These are phyloP conservation scores for Thymelicus acteon DNA, from an alignment of 2,888 invertebrate genomes.

Conservation along the genomic window DNA sequence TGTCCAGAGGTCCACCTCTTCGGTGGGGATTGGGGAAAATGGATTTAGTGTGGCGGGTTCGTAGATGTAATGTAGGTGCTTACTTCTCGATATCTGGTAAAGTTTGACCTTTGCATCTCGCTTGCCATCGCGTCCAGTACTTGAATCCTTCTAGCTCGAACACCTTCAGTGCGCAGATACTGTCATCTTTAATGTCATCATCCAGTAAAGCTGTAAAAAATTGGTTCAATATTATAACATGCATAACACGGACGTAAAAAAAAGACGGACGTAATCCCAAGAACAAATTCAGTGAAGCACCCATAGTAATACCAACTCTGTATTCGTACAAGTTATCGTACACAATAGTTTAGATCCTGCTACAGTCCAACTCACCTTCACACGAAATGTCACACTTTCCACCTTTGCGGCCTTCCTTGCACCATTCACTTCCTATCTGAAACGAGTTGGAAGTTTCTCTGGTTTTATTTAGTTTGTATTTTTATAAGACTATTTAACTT, in stretches of 20 bases:
- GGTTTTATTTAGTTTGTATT: not conserved
- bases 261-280: too few relatives aligned
- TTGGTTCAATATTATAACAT: not conserved
- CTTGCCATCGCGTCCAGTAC: slow-evolving; percentile 78
- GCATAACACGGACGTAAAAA: too few relatives aligned
- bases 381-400: slow-evolving; percentile 78
- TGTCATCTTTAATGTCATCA: slow-evolving; percentile 76
- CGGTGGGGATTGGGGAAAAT: too few relatives aligned
- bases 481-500: not conserved
- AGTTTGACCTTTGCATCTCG: slow-evolving; percentile 69
- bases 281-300: too few relatives aligned
- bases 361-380: slow-evolving; percentile 65
- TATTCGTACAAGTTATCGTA: too few relatives aligned
- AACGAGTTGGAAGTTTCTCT: slow-evolving; percentile 46
- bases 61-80: slow-evolving; percentile 42
- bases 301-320: too few relatives aligned
- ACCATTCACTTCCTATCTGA: slow-evolving; percentile 81
- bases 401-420: slow-evolving; percentile 79
- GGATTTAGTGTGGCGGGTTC: too few relatives aligned
- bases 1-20: too few relatives aligned
- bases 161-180: slow-evolving; percentile 69
- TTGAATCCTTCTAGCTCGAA: slow-evolving; percentile 78
- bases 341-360: slow-evolving; percentile 12
- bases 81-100: slow-evolving; percentile 78
- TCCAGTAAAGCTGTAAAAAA: slow-evolving; percentile 69